Evolutionary conservation across 2,888 invertebrate species (phyloP).

Genomic region (Brachyptera putata): DNA sequence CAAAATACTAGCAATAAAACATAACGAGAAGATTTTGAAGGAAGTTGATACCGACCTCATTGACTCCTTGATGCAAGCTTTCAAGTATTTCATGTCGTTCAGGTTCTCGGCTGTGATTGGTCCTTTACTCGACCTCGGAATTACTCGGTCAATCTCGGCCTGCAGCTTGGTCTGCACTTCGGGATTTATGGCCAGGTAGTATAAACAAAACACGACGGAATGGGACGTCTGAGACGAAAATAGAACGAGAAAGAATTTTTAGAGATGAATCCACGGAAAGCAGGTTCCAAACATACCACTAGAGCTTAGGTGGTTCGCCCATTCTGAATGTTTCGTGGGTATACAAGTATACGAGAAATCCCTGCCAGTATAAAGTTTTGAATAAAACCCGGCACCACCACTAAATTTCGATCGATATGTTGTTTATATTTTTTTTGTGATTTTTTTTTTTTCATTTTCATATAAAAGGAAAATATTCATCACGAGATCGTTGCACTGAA

Average conservation of each 20-base stretch:
- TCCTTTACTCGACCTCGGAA: slow-evolving; percentile 30
- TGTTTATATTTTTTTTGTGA: too few relatives aligned
- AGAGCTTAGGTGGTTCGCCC: neutral
- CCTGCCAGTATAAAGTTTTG: too few relatives aligned
- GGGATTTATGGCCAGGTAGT: slow-evolving; percentile 53
- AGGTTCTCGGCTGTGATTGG: slow-evolving; percentile 41
- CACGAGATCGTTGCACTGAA: too few relatives aligned
- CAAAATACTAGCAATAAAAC: too few relatives aligned
- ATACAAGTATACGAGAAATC: too few relatives aligned
- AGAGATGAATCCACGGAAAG: neutral
- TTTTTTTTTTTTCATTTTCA: too few relatives aligned
- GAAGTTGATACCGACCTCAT: too few relatives aligned
- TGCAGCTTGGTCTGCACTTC: slow-evolving; percentile 50
- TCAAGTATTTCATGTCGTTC: slow-evolving; percentile 42
- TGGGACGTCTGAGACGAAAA: slow-evolving; percentile 39
- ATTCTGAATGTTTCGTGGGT: too few relatives aligned
- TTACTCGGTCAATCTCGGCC: slow-evolving; percentile 39
- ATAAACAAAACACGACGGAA: slow-evolving; percentile 46
- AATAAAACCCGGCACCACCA: too few relatives aligned
- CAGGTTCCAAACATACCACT: neutral
- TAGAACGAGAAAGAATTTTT: neutral
- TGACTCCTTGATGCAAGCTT: slow-evolving; percentile 38
- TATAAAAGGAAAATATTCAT: too few relatives aligned
- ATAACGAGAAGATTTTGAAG: too few relatives aligned
- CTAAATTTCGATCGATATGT: too few relatives aligned